A percentile compares a stretch with the other conserved stretches of the same genome.
Conservation (phyloP, 1,140 invertebrate genomes). For the Trichonephila inaurata region DNA sequence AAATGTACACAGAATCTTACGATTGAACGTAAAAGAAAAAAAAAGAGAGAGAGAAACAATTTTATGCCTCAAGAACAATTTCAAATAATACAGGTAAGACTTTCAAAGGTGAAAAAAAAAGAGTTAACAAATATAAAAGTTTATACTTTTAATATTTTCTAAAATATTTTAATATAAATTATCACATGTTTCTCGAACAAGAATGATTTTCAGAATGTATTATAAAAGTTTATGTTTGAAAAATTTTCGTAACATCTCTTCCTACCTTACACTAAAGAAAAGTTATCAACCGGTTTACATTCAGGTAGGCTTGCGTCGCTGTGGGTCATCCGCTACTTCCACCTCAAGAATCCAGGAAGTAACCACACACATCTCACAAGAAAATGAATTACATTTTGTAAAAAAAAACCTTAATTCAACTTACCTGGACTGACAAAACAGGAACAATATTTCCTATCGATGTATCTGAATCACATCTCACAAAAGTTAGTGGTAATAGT, state of each 20-base stretch:
- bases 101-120: too few relatives aligned
- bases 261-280: background rate
- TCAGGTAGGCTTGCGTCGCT: background rate
- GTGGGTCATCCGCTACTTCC: conserved; percentile 9
- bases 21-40: too few relatives aligned
- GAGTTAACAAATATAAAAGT: too few relatives aligned
- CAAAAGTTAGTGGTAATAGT: background rate
- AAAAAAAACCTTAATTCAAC: background rate
- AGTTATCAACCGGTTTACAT: background rate
- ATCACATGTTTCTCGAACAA: too few relatives aligned
- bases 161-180: too few relatives aligned
- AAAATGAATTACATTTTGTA: background rate
- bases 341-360: conserved; percentile 11
- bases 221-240: background rate
- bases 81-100: too few relatives aligned
- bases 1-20: too few relatives aligned
- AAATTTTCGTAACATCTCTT: background rate
- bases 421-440: background rate
- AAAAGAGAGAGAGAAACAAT: too few relatives aligned
- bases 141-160: too few relatives aligned
- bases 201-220: too few relatives aligned
- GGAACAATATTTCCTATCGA: background rate
- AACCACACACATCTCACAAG: background rate
- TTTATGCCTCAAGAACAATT: too few relatives aligned
- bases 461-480: background rate